Percentiles rank a stretch among this genome's conserved stretches.
Conservation (phyloP, 2,113 vertebrate genomes). For the Cyprinodon variegatus region DNA sequence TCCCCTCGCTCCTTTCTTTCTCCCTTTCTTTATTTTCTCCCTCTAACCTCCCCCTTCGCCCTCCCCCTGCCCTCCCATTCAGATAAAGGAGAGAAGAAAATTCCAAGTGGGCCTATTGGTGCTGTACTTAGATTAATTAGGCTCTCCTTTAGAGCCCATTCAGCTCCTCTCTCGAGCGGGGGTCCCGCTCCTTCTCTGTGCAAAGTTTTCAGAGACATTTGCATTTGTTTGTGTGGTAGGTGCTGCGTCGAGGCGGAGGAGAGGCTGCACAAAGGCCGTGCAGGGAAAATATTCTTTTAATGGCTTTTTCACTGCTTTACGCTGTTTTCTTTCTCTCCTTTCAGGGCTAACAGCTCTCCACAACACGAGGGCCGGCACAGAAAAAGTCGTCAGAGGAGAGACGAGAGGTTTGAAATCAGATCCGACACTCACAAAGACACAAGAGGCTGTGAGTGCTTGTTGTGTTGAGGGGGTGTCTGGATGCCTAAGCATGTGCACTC, state of each 20-base stretch:
- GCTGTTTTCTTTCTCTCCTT: constrained; percentile 70
- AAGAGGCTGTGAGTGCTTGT: not conserved
- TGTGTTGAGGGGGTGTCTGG: constrained; percentile 10
- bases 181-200: constrained; percentile 83
- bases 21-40: constrained; percentile 44
- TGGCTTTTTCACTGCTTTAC: constrained; percentile 71
- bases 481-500: constrained; percentile 43
- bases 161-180: constrained; percentile 81
- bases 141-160: constrained; percentile 90
- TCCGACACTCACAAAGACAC: constrained; percentile 36
- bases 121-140: constrained; percentile 93
- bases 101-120: constrained; percentile 88
- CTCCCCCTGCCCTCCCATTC: constrained; percentile 51
- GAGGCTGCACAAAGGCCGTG: constrained; percentile 75
- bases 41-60: constrained; percentile 4
- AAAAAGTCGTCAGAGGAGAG: constrained; percentile 36
- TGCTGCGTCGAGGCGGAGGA: constrained; percentile 58
- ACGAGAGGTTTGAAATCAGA: constrained; percentile 48
- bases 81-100: constrained; percentile 84
- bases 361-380: constrained; percentile 30
- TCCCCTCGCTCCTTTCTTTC: constrained; percentile 74
- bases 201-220: constrained; percentile 89
- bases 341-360: constrained; percentile 64
- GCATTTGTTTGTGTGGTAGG: constrained; percentile 94
- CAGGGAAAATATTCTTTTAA: constrained; percentile 81